Base-by-base conservation (phyloP, 2,113 vertebrate species). In the Shinisaurus crocodilurus region DNA sequence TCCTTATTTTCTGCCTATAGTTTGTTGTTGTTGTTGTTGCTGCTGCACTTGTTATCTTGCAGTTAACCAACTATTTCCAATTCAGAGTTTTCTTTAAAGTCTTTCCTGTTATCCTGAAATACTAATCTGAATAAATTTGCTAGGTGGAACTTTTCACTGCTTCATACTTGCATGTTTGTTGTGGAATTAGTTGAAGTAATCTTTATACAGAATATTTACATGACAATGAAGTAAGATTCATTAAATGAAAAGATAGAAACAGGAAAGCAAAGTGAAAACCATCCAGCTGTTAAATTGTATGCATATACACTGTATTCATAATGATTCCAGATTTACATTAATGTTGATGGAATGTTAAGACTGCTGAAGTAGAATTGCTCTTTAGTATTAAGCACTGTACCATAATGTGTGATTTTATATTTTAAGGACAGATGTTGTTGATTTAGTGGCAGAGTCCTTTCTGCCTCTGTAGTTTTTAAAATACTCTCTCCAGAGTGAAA, bases 21-120 rank as follows among this genome's bases (percentile, higher is more conserved):
- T 13, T 92, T 79, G n/a, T n/a, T n/a, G n/a, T n/a, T n/a, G n/a
- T n/a, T n/a, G n/a, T n/a, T n/a, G n/a, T n/a, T n/a, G n/a, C n/a
- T 48, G 91, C 92, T 65, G 16, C 72, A 87, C 1, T 85, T 77
- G 88, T 76, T 20, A 91, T 20, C 9, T 43, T 86, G n/a, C 0
- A 1, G 32, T 93, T 79, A 90, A n/a, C 37, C 81, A 92, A 88
- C 72, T 90, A 63, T 82, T 94, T 20, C 10, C 48, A 90, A 18
- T 96, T 87, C 91, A 93, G 93, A 93, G 85, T 85, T 79, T 91
- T 94, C 90, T 95, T 89, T 92, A 93, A 92, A 88, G 74, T 91
- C 23, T 92, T 92, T 90, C 13, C 67, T 89, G 93, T 91, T 93
- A 65, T 77, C 29, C 50, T 91, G 85, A 29, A 85, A 93, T 82